Conservation (phyloP, 2,797 vertebrate species). For the Eleutherodactylus coqui region DNA sequence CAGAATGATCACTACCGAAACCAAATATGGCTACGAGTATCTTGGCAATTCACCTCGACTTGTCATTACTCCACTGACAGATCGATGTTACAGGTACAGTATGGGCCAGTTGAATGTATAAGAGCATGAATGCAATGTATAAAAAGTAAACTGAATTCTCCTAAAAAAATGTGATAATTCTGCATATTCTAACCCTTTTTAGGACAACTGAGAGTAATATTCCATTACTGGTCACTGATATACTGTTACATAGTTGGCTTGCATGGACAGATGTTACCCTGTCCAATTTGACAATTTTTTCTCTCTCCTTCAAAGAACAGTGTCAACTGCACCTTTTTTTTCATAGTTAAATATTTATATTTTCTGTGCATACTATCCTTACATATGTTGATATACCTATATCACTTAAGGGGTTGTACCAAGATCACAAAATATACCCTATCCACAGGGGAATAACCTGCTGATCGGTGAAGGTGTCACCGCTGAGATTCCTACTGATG, state of each 20-base stretch:
- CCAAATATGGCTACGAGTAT: constrained; percentile 92
- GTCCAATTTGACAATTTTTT: too few relatives aligned
- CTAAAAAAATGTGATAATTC: not conserved
- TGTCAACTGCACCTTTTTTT: not conserved
- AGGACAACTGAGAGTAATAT: not conserved
- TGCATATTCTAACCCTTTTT: not conserved
- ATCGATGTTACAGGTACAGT: constrained; percentile 96
- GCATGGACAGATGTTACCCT: not conserved
- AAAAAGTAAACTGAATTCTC: not conserved
- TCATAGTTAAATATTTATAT: not conserved
- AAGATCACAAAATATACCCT: too few relatives aligned
- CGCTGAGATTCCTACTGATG: too few relatives aligned
- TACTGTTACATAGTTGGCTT: not conserved
- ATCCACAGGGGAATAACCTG: too few relatives aligned
- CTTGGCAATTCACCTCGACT: constrained; percentile 89
- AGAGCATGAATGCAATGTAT: not conserved
- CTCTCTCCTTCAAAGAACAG: too few relatives aligned
- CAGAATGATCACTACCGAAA: constrained; percentile 90
- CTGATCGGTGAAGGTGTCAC: too few relatives aligned
- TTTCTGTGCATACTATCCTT: not conserved
- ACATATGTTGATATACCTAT: not conserved
- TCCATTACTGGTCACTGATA: not conserved
- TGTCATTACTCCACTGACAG: constrained; percentile 93
- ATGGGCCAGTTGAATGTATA: constrained; percentile 10
- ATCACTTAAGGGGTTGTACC: not conserved